phyloP scores from a whole-genome alignment of 2,888 invertebrate species.

The Apeira syringaria region DNA sequence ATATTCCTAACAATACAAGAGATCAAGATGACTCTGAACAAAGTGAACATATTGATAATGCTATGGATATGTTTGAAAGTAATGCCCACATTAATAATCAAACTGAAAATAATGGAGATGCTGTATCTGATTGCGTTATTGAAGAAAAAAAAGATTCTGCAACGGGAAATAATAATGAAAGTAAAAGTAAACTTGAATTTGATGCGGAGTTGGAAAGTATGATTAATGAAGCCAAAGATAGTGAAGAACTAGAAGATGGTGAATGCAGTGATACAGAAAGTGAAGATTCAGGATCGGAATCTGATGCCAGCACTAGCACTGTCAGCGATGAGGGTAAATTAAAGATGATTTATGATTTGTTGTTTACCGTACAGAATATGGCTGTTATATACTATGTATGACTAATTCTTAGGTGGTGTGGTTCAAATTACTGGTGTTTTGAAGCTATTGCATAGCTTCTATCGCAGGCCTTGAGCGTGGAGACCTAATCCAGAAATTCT shows the following conservation, averaged over 20 bases:
- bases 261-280: slow-evolving; percentile 84
- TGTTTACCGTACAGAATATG: too few relatives aligned
- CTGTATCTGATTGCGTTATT: background rate
- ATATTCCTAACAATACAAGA: background rate
- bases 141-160: background rate
- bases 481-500: too few relatives aligned
- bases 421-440: too few relatives aligned
- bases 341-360: background rate
- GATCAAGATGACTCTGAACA: background rate
- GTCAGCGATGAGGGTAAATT: slow-evolving; percentile 73
- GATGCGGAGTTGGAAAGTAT: slow-evolving; percentile 4
- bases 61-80: slow-evolving; percentile 6
- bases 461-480: too few relatives aligned
- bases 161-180: background rate
- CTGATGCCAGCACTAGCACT: slow-evolving; percentile 65
- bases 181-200: background rate
- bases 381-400: too few relatives aligned
- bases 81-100: background rate
- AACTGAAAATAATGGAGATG: background rate
- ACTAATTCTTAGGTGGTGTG: too few relatives aligned
- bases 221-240: slow-evolving; percentile 40
- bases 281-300: slow-evolving; percentile 52
- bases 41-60: background rate
- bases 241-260: slow-evolving; percentile 81
- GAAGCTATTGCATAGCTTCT: too few relatives aligned